These are phyloP conservation scores for Chaetops frenatus DNA, from an alignment of 2,113 vertebrate species.

Conservation along the genomic window DNA sequence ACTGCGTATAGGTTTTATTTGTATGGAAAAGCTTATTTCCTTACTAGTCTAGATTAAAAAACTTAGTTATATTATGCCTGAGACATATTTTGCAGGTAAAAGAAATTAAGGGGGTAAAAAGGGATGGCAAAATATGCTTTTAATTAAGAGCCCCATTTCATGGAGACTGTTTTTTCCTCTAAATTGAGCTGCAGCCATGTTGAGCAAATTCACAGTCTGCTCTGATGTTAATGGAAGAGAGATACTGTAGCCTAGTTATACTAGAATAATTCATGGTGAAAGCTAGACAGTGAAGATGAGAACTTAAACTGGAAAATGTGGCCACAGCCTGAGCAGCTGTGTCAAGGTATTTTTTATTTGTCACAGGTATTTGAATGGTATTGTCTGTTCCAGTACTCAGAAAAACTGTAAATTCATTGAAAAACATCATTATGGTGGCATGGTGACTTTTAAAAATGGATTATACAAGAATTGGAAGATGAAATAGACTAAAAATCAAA, in stretches of 20 bases:
- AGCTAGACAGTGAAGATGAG: not conserved
- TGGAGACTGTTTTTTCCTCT: not conserved
- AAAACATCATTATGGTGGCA: not conserved
- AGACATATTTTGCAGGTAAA: not conserved
- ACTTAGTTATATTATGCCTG: not conserved
- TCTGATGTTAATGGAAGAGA: not conserved
- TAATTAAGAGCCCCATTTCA: not conserved
- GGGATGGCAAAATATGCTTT: not conserved
- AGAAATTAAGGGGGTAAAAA: not conserved
- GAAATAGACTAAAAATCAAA: not conserved
- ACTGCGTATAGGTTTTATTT: not conserved
- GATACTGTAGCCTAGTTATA: not conserved
- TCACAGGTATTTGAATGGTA: not conserved
- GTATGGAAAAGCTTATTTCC: not conserved
- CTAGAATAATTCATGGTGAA: not conserved
- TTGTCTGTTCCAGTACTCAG: not conserved
- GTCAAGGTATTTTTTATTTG: not conserved
- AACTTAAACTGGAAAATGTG: not conserved
- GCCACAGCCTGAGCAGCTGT: not conserved
- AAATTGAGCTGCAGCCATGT: not conserved
- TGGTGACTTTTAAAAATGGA: not conserved
- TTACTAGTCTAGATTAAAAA: not conserved
- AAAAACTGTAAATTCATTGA: not conserved
- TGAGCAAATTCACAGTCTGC: not conserved
- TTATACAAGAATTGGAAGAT: not conserved